These are phyloP conservation scores for Xiphorhynchus elegans DNA, from an alignment of 2,113 vertebrate genomes.

Conservation along the genomic window DNA sequence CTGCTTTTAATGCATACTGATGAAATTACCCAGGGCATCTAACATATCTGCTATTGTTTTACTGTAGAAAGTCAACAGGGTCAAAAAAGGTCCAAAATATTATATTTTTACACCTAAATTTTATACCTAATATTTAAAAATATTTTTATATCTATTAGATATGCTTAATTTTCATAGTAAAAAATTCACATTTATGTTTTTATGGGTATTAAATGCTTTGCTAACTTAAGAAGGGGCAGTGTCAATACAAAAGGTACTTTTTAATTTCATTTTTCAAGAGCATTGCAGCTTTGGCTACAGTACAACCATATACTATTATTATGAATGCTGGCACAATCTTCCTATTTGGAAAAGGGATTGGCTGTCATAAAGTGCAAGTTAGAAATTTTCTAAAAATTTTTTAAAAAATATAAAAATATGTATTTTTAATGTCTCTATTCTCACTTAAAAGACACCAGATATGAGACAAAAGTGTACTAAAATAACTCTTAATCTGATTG, in stretches of 20 bases:
- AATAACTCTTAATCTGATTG: not conserved
- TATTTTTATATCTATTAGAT: not conserved
- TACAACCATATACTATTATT: not conserved
- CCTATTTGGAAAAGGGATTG: not conserved
- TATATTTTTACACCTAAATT: not conserved
- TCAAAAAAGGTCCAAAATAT: not conserved
- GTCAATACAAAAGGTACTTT: not conserved
- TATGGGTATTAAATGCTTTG: not conserved
- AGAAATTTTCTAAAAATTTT: not conserved
- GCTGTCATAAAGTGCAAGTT: not conserved
- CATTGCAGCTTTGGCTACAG: not conserved
- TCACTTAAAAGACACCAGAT: not conserved
- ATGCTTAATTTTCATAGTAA: not conserved
- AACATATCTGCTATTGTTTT: conserved; percentile 14
- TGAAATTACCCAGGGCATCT: conserved; percentile 48
- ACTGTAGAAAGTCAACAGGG: not conserved
- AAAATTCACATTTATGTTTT: not conserved
- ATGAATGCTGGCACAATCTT: not conserved
- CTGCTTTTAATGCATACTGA: conserved; percentile 59
- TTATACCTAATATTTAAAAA: conserved; percentile 2
- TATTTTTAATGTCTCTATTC: not conserved
- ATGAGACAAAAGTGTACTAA: not conserved
- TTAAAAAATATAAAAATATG: not conserved
- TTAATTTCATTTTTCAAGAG: not conserved
- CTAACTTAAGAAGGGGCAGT: not conserved